These are phyloP conservation scores for Eidolon dupreanum DNA, from an alignment of 2,797 vertebrate species.

Conservation along the genomic window DNA sequence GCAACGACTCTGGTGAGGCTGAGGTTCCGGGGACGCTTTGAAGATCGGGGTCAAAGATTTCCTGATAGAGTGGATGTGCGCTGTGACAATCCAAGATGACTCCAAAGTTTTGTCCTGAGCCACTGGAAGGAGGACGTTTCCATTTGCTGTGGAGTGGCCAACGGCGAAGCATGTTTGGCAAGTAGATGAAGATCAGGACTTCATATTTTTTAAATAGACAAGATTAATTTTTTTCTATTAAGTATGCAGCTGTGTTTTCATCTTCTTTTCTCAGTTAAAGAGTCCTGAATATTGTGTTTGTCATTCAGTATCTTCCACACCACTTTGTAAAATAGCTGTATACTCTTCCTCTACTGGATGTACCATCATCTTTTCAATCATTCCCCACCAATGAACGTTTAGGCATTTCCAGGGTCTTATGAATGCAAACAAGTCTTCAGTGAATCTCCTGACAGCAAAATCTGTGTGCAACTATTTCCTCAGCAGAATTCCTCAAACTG, in stretches of 20 bases:
- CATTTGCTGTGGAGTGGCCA: neutral
- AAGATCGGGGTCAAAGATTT: neutral
- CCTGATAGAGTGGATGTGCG: neutral
- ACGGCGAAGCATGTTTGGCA: neutral
- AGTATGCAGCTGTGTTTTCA: neutral
- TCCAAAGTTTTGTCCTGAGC: neutral
- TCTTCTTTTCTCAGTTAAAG: neutral
- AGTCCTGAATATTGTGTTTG: neutral
- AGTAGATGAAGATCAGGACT: neutral
- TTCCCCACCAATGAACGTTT: neutral
- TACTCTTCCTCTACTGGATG: neutral
- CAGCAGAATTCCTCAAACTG: neutral
- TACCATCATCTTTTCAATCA: neutral
- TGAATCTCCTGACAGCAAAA: neutral
- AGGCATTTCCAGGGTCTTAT: neutral
- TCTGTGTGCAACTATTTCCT: neutral
- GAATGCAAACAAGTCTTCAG: neutral
- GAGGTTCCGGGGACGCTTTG: neutral
- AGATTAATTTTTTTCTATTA: neutral
- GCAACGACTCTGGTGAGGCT: neutral
- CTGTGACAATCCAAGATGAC: neutral
- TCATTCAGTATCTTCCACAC: neutral
- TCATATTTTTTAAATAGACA: neutral
- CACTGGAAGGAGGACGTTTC: neutral
- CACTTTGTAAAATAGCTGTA: neutral